A percentile compares a stretch with the other conserved stretches of the same genome.
phyloP scores from a whole-genome alignment of 37 sponge, comb jelly and placozoan species.

The Dysidea cf. avara region DNA sequence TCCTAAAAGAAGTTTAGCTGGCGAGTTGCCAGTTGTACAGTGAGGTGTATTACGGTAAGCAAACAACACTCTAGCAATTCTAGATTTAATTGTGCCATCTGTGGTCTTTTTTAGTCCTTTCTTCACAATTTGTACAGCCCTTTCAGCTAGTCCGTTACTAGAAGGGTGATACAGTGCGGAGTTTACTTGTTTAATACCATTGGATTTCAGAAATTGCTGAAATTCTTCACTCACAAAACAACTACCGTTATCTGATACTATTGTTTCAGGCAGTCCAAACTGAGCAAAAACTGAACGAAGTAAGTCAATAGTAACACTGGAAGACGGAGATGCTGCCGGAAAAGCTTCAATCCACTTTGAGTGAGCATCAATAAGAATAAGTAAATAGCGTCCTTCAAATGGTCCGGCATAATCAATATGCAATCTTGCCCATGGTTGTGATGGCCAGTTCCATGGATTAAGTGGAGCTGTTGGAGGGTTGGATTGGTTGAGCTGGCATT shows the following conservation, averaged over 20 bases:
- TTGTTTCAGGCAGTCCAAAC: constrained; percentile 15
- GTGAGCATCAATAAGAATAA: constrained; percentile 1
- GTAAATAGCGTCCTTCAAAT: neutral
- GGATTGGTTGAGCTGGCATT: constrained; percentile 1
- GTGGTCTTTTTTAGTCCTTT: constrained; percentile 7
- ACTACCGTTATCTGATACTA: constrained; percentile 27
- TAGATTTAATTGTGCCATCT: neutral
- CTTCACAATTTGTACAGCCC: constrained; percentile 24
- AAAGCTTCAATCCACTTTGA: neutral
- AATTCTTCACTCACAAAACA: constrained; percentile 14
- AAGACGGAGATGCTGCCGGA: neutral
- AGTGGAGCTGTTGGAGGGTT: constrained; percentile 7
- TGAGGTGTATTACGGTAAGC: neutral
- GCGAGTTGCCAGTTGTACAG: neutral
- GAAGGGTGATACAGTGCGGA: constrained; percentile 10
- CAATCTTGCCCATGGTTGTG: neutral
- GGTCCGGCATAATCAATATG: too few relatives aligned
- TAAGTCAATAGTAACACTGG: neutral
- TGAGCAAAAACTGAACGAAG: constrained; percentile 8
- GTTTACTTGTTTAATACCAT: constrained; percentile 21
- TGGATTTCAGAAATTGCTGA: constrained; percentile 5
- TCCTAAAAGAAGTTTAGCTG: neutral
- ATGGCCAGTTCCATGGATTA: constrained; percentile 2
- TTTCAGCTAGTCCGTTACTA: constrained; percentile 23
- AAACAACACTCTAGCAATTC: neutral